Conservation (phyloP, 2,888 invertebrate species). For the Miltochrista miniata region DNA sequence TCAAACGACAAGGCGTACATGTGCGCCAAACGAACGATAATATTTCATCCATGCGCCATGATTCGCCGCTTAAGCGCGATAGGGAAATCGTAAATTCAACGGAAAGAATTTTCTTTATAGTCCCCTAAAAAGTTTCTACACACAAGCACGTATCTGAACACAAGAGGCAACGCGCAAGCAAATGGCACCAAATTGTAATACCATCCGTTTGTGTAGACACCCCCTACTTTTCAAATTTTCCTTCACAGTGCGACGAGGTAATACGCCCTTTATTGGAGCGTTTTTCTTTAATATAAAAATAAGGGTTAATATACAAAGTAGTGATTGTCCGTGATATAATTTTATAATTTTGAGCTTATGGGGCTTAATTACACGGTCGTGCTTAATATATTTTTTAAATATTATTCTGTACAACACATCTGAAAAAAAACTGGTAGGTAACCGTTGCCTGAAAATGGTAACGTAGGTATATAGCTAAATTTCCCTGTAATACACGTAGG, state of each 20-base stretch:
- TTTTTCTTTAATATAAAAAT: conserved; percentile 68
- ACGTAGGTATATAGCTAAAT: no score
- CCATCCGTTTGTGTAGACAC: conserved; percentile 67
- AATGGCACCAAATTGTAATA: conserved; percentile 72
- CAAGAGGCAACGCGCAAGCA: conserved; percentile 60
- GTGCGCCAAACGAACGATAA: conserved; percentile 61
- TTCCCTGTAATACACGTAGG: no score
- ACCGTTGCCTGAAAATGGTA: no score
- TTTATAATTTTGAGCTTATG: conserved; percentile 6
- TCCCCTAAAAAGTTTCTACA: conserved; percentile 69
- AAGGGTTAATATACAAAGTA: conserved; percentile 53
- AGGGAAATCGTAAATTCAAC: conserved; percentile 77
- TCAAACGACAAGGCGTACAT: conserved; percentile 43
- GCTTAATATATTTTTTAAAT: no score
- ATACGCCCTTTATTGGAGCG: conserved; percentile 72
- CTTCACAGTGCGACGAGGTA: conserved; percentile 68
- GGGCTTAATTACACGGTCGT: neutral
- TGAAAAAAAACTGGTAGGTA: no score
- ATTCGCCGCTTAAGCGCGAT: conserved; percentile 77
- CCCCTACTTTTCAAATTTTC: conserved; percentile 69
- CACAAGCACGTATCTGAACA: conserved; percentile 66
- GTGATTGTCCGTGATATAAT: conserved; percentile 9
- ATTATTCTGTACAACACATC: no score
- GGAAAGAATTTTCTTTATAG: conserved; percentile 75
- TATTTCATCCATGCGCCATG: conserved; percentile 73